These are phyloP conservation scores for Petrocephalus schoutedeni DNA, from an alignment of 2,797 vertebrate species.

Conservation along the genomic window DNA sequence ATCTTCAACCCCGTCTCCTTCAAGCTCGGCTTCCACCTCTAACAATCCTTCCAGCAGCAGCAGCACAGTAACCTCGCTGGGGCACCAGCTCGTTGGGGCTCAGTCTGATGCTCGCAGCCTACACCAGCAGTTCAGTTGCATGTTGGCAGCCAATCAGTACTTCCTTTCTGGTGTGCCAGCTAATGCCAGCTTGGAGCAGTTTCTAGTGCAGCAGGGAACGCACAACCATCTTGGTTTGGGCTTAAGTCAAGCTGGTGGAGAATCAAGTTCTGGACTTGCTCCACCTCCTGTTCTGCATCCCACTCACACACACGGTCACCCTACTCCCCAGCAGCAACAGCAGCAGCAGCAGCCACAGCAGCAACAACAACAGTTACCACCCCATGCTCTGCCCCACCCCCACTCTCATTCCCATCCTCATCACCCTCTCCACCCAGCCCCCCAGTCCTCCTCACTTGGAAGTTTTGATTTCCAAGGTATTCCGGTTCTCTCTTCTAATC, in stretches of 20 bases:
- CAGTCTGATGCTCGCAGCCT: conserved; percentile 75
- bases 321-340: conserved; percentile 60
- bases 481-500: conserved; percentile 74
- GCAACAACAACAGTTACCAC: conserved; percentile 68
- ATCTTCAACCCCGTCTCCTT: conserved; percentile 70
- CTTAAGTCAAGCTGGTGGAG: conserved; percentile 64
- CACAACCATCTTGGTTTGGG: conserved; percentile 73
- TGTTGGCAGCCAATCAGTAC: conserved; percentile 78
- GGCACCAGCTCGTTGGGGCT: conserved; percentile 71
- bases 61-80: conserved; percentile 69
- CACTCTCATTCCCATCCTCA: conserved; percentile 69
- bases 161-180: conserved; percentile 74
- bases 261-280: conserved; percentile 62
- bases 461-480: conserved; percentile 77
- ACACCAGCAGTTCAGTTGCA: conserved; percentile 79
- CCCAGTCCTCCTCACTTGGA: conserved; percentile 66
- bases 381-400: conserved; percentile 67
- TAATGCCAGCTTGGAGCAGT: conserved; percentile 75
- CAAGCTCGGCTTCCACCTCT: conserved; percentile 66
- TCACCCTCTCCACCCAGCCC: conserved; percentile 68
- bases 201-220: conserved; percentile 73
- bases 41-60: conserved; percentile 73
- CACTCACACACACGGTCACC: conserved; percentile 66
- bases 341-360: conserved; percentile 62
- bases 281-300: conserved; percentile 72